These are phyloP conservation scores for Tachuris rubrigastra DNA, from an alignment of 2,113 vertebrate species.

Conservation along the genomic window DNA sequence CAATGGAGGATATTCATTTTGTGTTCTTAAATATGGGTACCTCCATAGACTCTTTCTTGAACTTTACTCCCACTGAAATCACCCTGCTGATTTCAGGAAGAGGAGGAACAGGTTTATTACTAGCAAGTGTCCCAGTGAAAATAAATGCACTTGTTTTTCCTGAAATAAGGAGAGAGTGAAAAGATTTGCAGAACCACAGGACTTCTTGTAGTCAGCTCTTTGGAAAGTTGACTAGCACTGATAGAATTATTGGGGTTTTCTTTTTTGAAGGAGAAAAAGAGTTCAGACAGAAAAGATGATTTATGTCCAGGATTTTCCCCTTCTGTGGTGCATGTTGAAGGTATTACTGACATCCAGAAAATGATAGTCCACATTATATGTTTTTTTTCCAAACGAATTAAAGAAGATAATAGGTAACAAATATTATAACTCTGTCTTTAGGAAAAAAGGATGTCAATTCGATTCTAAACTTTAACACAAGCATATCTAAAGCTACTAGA, in stretches of 20 bases:
- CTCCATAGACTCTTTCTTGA: background rate
- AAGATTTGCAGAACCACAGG: background rate
- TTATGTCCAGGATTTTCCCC: background rate
- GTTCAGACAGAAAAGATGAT: background rate
- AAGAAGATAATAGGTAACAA: background rate
- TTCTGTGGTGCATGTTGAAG: background rate
- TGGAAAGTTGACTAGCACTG: background rate
- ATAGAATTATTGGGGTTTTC: background rate
- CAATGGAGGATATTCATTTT: background rate
- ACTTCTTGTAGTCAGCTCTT: background rate
- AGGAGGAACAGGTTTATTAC: background rate
- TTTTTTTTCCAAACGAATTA: background rate
- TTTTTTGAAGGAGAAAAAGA: background rate
- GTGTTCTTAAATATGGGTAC: background rate
- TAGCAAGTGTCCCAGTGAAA: background rate
- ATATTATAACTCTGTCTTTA: background rate
- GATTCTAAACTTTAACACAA: background rate
- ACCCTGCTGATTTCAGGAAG: background rate
- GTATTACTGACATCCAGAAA: background rate
- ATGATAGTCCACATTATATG: fast-evolving
- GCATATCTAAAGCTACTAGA: background rate
- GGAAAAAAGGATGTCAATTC: background rate
- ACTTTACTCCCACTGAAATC: background rate
- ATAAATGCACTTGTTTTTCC: background rate
- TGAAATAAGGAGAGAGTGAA: background rate